A percentile compares a stretch with the other conserved stretches of the same genome.
Conservation (phyloP, 1,140 invertebrate genomes). For the Trichonephila clavipes region DNA sequence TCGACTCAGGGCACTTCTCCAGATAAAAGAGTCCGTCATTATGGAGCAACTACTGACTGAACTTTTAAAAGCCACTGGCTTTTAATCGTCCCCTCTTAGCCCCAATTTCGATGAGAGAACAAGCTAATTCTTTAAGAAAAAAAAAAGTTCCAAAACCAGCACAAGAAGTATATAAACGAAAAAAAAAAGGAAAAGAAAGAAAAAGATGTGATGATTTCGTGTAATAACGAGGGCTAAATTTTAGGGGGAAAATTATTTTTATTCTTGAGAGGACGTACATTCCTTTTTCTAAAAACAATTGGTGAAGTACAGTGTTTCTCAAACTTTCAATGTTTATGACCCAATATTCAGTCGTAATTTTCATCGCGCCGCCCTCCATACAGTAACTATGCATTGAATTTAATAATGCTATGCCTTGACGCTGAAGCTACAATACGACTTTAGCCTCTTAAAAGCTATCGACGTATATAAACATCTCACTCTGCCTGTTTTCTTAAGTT, state of each 20-base stretch:
- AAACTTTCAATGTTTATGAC: no score
- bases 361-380: no score
- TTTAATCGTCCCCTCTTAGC: slow-evolving; percentile 31
- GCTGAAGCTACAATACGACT: no score
- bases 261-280: no score
- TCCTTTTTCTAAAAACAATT: no score
- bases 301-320: no score
- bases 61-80: slow-evolving; percentile 29
- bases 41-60: background rate
- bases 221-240: background rate
- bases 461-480: no score
- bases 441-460: no score
- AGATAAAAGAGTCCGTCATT: background rate
- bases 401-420: no score
- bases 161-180: background rate
- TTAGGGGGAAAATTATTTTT: background rate
- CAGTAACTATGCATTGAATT: no score
- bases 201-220: background rate
- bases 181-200: background rate
- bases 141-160: background rate
- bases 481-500: no score
- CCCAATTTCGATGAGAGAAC: slow-evolving; percentile 16
- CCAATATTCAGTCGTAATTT: no score
- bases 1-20: background rate
- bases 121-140: background rate